Evolutionary conservation across 2,888 invertebrate species (phyloP), one percentile per base, ranked within the genome.

Genomic region (Spilosoma lubricipeda): DNA sequence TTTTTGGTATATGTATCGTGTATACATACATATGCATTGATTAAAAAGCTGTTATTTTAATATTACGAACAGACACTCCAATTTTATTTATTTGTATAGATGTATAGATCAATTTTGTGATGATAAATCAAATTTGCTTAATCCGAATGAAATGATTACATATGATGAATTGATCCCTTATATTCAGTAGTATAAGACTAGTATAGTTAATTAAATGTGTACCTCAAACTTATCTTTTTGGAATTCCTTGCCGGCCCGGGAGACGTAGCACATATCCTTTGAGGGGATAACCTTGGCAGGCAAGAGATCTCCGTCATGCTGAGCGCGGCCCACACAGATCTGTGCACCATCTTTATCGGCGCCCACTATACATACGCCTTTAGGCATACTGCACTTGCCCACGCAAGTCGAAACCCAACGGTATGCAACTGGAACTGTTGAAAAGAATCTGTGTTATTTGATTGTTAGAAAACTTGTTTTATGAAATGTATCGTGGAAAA

Each of bases 271-370:
- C 20, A 96, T 96, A 72, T 96, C 93, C 89, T 96, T 97, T 23
- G 96, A 94, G 0, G 97, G 97, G 64, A 97, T 97, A 48, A 97
- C 96, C 92, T 97, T 97, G 0, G 97, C 97, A 3, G 97, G 97
- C 0, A 97, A 85, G 87, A 97, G 96, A 85, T 97, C 97, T 0
- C 97, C 97, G 75, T 96, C 96, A 85, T 97, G 97, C 74, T 93
- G 96, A 0, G 97, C 96, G 70, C 98, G 96, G 0, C 98, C 98
- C 0, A 98, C 97, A 89, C 96, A 98, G 85, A 98, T 97, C 71
- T 96, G 94, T 1, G 96, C 95, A 0, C 98, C 98, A 83, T 98
- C 98, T 23, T 91, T 91, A 86, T 98, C 98, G 2, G 96, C 95
- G 36, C 98, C 98, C 39, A 96, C 96, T 65, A 94, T 89, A 75